Conservation (phyloP, 2,888 invertebrate genomes). For the Thalpophila matura region DNA sequence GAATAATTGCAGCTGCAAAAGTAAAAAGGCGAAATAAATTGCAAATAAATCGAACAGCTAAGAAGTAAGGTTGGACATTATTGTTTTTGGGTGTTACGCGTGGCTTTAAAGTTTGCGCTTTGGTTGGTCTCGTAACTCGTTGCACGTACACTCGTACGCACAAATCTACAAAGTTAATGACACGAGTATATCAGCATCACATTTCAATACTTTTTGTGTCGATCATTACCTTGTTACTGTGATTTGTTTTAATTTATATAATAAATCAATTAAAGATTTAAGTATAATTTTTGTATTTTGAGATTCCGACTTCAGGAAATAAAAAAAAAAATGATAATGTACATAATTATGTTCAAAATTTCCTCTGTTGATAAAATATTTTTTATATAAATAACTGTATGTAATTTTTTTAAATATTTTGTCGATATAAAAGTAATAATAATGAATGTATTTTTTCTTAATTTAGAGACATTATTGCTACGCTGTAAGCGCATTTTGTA, state of each 20-base stretch:
- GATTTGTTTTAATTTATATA: constrained; percentile 86
- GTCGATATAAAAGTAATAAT: constrained; percentile 57
- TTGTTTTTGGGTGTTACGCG: not conserved
- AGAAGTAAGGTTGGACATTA: not conserved
- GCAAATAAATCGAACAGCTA: not conserved
- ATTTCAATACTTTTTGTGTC: constrained; percentile 74
- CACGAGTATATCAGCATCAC: constrained; percentile 73
- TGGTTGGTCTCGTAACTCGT: constrained; percentile 8
- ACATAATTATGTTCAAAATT: constrained; percentile 68
- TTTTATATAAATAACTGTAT: constrained; percentile 70
- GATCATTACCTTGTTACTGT: constrained; percentile 87
- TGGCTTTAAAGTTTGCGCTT: not conserved
- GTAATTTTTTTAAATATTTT: constrained; percentile 69
- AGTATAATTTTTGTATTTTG: constrained; percentile 73
- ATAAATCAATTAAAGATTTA: constrained; percentile 71
- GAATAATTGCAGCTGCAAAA: constrained; percentile 15
- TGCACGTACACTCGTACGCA: constrained; percentile 46
- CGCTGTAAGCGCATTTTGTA: constrained; percentile 88
- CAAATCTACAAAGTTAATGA: constrained; percentile 51
- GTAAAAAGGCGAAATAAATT: constrained; percentile 1
- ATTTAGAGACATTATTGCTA: constrained; percentile 78
- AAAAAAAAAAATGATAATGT: constrained; percentile 69
- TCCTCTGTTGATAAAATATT: constrained; percentile 71
- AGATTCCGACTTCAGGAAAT: constrained; percentile 74
- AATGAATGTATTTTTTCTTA: constrained; percentile 68